Evolutionary conservation across 2,113 vertebrate species (phyloP), one percentile per base, ranked within the genome.

Genomic region (Micronisus gabar): DNA sequence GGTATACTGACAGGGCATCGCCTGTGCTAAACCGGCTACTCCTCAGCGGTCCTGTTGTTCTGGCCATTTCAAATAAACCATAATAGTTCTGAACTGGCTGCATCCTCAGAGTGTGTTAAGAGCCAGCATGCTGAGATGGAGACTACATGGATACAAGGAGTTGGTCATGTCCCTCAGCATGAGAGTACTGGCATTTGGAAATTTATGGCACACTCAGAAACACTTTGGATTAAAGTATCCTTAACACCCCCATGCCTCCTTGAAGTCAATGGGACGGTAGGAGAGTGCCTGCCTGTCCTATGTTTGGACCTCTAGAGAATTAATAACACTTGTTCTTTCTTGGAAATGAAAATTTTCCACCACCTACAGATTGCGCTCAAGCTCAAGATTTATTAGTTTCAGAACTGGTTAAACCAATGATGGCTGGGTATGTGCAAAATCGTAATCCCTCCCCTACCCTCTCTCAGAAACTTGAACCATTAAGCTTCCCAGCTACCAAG

Each of bases 401-500:
- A 55, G 65, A 62, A 36, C 16, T 72, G 61, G 70, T 75, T 89
- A 67, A 84, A 45, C 17, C 52, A 22, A 1, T 52, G 68, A 10
- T 68, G 48, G 14, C 62, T 70, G 67, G 27, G 14, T 81, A 36
- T n/a, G 30, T 47, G 56, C 43, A 84, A 38, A 50, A 55, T 53
- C 21, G 10, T 40, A 47, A 68, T 68, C 40, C 76, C 11, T 89
- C 74, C 41, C 55, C 56, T 95, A 8, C 21, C 45, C 40, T 78
- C 15, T 34, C 36, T 81, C 76, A 65, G 88, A 41, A 88, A 41
- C 47, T 25, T 75, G 73, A 22, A 41, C 47, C 56, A n/a, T 4
- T 88, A 55, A 86, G 61, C 66, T 95, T 91, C 70, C 66, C 76
- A 96, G 40, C 72, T 88, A 73, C 59, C 25, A 10, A 59, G 23